These are phyloP conservation scores for Macrochelys suwanniensis DNA, from an alignment of 2,797 vertebrate genomes.

Conservation along the genomic window DNA sequence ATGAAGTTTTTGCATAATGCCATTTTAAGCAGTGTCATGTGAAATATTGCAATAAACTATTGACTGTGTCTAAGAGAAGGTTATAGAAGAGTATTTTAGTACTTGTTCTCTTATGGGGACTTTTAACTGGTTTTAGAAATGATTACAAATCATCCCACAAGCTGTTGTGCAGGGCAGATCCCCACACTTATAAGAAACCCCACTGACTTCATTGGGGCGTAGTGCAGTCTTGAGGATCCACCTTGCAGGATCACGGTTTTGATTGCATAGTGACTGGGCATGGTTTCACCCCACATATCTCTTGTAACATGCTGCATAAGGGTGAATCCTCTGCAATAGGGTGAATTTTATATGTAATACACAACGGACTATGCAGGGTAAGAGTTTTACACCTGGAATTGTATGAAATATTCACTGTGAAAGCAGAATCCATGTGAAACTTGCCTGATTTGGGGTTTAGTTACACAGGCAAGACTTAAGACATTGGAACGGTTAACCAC, in stretches of 20 bases:
- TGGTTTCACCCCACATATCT: not conserved
- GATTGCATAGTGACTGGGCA: not conserved
- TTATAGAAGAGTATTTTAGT: constrained; percentile 55
- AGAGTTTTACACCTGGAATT: not conserved
- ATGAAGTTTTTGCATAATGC: not conserved
- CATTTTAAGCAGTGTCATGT: not conserved
- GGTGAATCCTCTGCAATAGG: not conserved
- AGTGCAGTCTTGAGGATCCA: not conserved
- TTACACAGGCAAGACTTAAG: not conserved
- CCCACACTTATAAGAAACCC: not conserved
- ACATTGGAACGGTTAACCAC: not conserved
- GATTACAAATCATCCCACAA: not conserved
- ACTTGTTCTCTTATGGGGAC: constrained; percentile 40
- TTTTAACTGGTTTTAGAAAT: constrained; percentile 19
- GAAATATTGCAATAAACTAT: constrained; percentile 31
- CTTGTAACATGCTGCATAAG: not conserved
- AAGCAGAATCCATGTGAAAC: not conserved
- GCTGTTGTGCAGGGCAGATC: not conserved
- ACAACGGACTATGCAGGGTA: not conserved
- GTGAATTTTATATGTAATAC: not conserved
- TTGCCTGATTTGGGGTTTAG: not conserved
- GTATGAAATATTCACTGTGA: not conserved
- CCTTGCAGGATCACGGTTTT: not conserved
- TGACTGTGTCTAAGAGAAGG: not conserved
- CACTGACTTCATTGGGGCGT: not conserved